Evolutionary conservation across 2,888 invertebrate genomes (phyloP).

Genomic region (Laothoe populi): DNA sequence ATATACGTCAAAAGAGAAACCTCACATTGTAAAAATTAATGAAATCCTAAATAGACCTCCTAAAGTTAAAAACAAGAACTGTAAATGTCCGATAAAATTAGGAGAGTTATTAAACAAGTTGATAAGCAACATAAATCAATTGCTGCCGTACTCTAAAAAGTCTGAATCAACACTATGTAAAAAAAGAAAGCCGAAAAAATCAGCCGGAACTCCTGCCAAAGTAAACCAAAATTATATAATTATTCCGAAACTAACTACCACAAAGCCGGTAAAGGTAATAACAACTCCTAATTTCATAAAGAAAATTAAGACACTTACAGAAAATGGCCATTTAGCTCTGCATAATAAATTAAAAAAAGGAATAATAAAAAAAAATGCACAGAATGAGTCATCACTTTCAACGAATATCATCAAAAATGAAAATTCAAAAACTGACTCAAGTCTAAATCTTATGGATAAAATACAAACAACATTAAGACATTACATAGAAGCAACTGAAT

Average conservation of each 20-base stretch:
- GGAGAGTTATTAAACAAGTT: conserved; percentile 50
- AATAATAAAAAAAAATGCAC: no score
- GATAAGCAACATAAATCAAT: conserved; percentile 47
- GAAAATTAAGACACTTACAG: background rate
- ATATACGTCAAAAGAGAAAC: background rate
- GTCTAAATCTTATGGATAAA: background rate
- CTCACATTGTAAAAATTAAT: background rate
- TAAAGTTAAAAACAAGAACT: conserved; percentile 32
- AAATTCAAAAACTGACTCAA: background rate
- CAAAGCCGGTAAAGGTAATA: background rate
- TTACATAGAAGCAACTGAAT: conserved; percentile 15
- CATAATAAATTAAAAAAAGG: background rate
- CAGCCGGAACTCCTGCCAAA: background rate
- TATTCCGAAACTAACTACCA: background rate
- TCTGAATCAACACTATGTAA: conserved; percentile 9
- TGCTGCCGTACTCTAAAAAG: conserved; percentile 43
- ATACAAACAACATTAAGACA: conserved; percentile 18
- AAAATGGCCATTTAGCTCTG: background rate
- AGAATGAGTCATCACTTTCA: background rate
- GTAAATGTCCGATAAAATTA: conserved; percentile 57
- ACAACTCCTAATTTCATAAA: background rate
- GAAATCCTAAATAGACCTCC: conserved; percentile 5
- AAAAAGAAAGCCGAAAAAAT: background rate
- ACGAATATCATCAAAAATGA: background rate
- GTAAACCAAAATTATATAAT: background rate